Conservation (phyloP, 2,797 vertebrate genomes). For the Amblyopsis hoosieri region DNA sequence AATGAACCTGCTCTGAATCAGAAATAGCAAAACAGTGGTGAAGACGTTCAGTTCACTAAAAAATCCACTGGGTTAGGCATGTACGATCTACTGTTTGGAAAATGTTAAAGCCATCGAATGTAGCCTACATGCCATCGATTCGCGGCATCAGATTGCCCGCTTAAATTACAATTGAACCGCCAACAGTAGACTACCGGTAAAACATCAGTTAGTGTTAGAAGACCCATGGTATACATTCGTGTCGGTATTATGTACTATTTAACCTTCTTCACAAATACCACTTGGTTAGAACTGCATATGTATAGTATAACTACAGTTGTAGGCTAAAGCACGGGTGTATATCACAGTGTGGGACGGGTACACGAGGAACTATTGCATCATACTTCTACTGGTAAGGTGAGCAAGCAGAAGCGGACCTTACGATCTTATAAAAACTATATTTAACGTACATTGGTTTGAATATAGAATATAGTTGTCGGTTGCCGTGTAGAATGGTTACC, state of each 20-base stretch:
- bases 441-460: too few relatives aligned
- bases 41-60: neutral
- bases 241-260: too few relatives aligned
- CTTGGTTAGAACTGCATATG: too few relatives aligned
- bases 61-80: neutral
- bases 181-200: neutral
- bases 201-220: neutral
- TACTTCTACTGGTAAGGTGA: neutral
- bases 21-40: neutral
- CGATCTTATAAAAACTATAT: too few relatives aligned
- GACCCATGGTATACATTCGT: too few relatives aligned
- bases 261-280: fast-evolving
- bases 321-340: too few relatives aligned
- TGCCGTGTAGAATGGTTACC: constrained; percentile 30
- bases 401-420: neutral
- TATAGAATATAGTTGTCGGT: too few relatives aligned
- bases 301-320: too few relatives aligned
- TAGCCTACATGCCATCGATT: too few relatives aligned
- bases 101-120: too few relatives aligned
- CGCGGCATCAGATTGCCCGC: constrained; percentile 18
- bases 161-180: constrained; percentile 19
- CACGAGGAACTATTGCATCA: constrained; percentile 66
- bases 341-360: neutral
- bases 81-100: too few relatives aligned
- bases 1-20: constrained; percentile 2